Percentiles rank a stretch among this genome's conserved stretches.
These are phyloP conservation scores for Polymixis lichenea DNA, from an alignment of 2,888 invertebrate genomes.

Conservation along the genomic window DNA sequence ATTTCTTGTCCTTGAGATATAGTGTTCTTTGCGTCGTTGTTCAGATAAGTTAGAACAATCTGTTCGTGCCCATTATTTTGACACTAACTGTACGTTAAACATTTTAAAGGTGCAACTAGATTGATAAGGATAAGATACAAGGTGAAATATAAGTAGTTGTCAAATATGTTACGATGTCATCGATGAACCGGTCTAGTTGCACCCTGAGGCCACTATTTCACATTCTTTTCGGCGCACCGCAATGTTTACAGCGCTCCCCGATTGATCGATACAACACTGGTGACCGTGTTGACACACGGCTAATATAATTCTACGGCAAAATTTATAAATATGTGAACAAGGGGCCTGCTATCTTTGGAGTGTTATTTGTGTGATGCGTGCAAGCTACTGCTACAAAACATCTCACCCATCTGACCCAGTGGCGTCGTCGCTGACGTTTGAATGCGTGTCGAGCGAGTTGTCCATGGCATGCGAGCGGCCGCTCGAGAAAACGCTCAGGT, in stretches of 20 bases:
- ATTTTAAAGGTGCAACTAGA: too few species aligned
- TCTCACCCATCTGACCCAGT: conserved; percentile 92
- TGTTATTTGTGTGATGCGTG: conserved; percentile 51
- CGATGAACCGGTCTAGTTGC: conserved; percentile 8
- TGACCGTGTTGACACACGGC: neutral
- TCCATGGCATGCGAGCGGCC: conserved; percentile 94
- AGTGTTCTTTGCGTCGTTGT: too few species aligned
- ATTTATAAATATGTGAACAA: neutral
- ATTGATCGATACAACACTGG: neutral
- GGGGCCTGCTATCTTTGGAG: neutral
- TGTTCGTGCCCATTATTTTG: too few species aligned
- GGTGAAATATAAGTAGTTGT: too few species aligned
- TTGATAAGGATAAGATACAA: too few species aligned
- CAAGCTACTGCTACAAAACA: conserved; percentile 78
- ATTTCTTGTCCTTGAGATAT: too few species aligned
- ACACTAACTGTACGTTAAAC: too few species aligned
- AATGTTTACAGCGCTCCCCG: neutral
- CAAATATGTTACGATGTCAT: neutral
- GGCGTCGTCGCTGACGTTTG: conserved; percentile 94
- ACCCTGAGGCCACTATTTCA: neutral
- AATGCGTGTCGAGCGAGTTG: conserved; percentile 94
- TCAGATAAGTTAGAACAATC: too few species aligned
- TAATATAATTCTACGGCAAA: too few species aligned
- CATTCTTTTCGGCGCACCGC: neutral
- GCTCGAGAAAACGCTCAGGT: conserved; percentile 94